Conservation (phyloP, 2,113 vertebrate genomes). For the Peucedramus taeniatus region DNA sequence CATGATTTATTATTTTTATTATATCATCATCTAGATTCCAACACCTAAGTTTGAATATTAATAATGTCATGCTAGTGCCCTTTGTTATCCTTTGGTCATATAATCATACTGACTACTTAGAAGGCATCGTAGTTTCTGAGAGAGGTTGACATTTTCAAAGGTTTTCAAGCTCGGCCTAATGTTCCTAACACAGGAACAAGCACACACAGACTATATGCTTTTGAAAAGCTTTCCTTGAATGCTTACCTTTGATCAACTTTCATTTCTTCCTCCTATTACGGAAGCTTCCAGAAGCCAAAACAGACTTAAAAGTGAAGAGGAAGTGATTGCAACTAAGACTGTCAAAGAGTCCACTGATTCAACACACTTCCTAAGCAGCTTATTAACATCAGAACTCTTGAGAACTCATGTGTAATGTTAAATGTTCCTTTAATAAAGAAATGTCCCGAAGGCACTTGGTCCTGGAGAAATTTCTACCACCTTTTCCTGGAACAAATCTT, state of each 20-base stretch:
- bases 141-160: not conserved
- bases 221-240: not conserved
- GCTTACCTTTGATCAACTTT: not conserved
- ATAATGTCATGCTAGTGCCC: not conserved
- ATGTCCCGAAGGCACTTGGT: not conserved
- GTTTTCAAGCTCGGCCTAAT: not conserved
- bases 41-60: not conserved
- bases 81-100: not conserved
- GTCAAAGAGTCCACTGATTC: not conserved
- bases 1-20: not conserved
- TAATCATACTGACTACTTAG: not conserved
- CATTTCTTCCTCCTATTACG: not conserved
- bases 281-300: not conserved
- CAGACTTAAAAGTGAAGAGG: not conserved
- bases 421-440: not conserved
- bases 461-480: not conserved
- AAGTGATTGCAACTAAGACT: not conserved
- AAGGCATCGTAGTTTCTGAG: not conserved
- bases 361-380: not conserved
- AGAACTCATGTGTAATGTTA: not conserved
- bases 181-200: not conserved
- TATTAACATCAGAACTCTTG: not conserved
- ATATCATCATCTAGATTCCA: not conserved
- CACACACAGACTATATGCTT: not conserved
- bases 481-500: not conserved